Conservation (phyloP, 2,888 invertebrate species). For the Rhagonycha fulva region DNA sequence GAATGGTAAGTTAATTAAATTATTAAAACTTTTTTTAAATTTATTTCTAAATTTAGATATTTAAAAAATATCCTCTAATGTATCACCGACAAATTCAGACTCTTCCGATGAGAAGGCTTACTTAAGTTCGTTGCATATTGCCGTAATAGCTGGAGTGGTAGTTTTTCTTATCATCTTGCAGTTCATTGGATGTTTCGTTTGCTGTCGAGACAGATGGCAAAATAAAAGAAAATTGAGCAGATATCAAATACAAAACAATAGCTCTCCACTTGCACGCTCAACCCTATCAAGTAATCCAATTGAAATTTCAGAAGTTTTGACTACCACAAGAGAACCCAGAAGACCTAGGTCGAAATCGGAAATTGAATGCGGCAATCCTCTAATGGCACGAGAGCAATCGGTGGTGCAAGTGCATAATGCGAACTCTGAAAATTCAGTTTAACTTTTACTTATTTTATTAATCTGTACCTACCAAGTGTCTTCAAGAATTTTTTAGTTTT, state of each 20-base stretch:
- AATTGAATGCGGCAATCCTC: neutral
- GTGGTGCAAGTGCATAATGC: conserved; percentile 2
- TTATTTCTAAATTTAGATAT: neutral
- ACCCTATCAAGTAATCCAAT: neutral
- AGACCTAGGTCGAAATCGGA: neutral
- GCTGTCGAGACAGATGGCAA: conserved; percentile 14
- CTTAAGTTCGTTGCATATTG: conserved; percentile 1
- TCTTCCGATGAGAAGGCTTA: neutral
- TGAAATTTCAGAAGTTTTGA: conserved; percentile 7
- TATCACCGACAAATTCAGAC: neutral
- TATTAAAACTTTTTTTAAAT: neutral
- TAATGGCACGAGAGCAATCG: neutral
- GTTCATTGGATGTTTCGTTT: conserved; percentile 8
- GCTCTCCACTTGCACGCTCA: neutral
- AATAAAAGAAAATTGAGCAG: conserved; percentile 8
- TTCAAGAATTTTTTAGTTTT: no score
- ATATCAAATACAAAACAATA: neutral
- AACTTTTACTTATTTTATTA: neutral
- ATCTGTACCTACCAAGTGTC: no score
- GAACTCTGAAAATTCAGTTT: neutral
- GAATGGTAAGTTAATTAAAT: neutral
- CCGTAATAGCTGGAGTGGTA: conserved; percentile 11
- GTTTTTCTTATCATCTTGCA: conserved; percentile 8
- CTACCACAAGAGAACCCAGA: conserved; percentile 2
- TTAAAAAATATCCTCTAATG: neutral